Evolutionary conservation across 2,888 invertebrate species (phyloP).

Genomic region (Aelia acuminata): DNA sequence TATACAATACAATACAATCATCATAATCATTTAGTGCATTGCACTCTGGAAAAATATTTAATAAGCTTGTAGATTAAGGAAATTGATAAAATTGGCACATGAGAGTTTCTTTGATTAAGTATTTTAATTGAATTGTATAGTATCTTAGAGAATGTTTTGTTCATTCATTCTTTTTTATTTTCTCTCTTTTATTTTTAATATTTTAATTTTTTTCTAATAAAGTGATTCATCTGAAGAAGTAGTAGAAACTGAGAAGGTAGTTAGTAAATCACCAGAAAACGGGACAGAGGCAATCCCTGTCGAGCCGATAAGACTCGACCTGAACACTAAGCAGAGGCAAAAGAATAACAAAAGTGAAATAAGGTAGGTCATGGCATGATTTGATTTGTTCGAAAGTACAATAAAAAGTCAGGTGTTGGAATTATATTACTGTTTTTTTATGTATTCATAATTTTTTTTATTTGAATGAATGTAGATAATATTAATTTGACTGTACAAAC

Average conservation of each 20-base stretch:
- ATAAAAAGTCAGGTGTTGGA: background rate
- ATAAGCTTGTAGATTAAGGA: too few relatives aligned
- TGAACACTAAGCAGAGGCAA: conserved; percentile 25
- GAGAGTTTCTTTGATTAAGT: background rate
- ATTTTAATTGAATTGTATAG: background rate
- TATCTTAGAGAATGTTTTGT: conserved; percentile 10
- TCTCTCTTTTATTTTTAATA: background rate
- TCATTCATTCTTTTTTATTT: background rate
- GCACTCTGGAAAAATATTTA: too few relatives aligned
- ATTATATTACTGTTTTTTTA: background rate
- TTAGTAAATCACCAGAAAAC: conserved; percentile 62
- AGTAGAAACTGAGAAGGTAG: conserved; percentile 62
- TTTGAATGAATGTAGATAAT: conserved; percentile 18
- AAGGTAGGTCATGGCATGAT: conserved; percentile 50
- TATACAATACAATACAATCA: too few relatives aligned
- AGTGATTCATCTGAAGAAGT: conserved; percentile 62
- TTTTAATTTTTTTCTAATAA: conserved; percentile 44
- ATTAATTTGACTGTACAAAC: background rate
- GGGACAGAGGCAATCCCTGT: conserved; percentile 64
- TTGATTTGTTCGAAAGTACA: background rate
- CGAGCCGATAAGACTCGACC: conserved; percentile 15
- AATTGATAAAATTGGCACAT: background rate
- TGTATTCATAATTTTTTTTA: background rate
- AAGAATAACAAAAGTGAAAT: conserved; percentile 56
- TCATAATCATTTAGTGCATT: too few relatives aligned